These are phyloP conservation scores for Lissonota sp. DNA, from an alignment of 2,888 invertebrate genomes.

Conservation along the genomic window DNA sequence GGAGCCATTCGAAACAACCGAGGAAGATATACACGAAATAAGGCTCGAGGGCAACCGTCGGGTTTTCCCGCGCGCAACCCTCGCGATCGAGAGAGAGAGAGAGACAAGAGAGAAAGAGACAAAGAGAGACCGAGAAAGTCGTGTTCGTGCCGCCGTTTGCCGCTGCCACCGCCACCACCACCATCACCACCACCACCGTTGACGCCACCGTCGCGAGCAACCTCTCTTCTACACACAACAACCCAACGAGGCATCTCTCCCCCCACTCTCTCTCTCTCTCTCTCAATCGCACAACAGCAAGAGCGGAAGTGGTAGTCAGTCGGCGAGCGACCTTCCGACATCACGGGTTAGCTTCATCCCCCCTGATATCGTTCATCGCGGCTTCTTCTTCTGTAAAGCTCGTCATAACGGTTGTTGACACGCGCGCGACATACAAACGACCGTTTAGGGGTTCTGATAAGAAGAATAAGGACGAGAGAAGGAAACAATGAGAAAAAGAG, in stretches of 20 bases:
- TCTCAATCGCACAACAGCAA: constrained; percentile 84
- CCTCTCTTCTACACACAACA: constrained; percentile 83
- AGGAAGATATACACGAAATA: constrained; percentile 37
- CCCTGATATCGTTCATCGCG: constrained; percentile 77
- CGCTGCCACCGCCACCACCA: constrained; percentile 49
- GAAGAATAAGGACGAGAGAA: constrained; percentile 16
- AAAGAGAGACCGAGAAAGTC: constrained; percentile 3
- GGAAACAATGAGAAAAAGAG: not conserved
- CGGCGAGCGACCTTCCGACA: constrained; percentile 84
- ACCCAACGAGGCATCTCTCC: constrained; percentile 82
- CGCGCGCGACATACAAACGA: constrained; percentile 53
- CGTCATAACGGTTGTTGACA: constrained; percentile 67
- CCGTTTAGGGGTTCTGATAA: constrained; percentile 17
- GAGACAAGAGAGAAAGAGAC: constrained; percentile 33
- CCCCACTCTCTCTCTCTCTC: constrained; percentile 65
- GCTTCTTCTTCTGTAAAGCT: constrained; percentile 69
- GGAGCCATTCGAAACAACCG: constrained; percentile 18
- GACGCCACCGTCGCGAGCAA: constrained; percentile 77
- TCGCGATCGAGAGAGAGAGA: constrained; percentile 37
- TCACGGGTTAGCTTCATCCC: constrained; percentile 82
- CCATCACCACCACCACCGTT: constrained; percentile 61
- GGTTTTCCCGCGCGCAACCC: constrained; percentile 67
- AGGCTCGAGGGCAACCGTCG: constrained; percentile 51
- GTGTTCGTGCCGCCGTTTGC: constrained; percentile 59
- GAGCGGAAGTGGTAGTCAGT: constrained; percentile 84